These are phyloP conservation scores for Sussaba pulchella DNA, from an alignment of 2,888 invertebrate genomes.

Conservation along the genomic window DNA sequence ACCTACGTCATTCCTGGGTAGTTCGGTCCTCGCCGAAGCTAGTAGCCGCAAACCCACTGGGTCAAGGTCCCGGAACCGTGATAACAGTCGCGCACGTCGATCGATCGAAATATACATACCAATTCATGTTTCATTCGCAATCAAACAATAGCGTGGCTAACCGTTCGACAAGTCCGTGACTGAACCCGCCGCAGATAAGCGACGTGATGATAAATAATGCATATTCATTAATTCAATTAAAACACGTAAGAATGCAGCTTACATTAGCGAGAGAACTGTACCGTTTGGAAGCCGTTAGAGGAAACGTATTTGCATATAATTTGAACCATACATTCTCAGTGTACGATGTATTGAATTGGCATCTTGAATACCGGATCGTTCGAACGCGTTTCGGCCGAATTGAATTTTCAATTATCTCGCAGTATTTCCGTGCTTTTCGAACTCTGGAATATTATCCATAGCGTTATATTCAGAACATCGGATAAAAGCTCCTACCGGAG, in stretches of 20 bases:
- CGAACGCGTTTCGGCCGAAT: constrained; percentile 41
- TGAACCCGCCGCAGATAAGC: background rate
- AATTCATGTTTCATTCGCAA: constrained; percentile 14
- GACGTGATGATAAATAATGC: background rate
- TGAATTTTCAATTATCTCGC: constrained; percentile 54
- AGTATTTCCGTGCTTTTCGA: constrained; percentile 42
- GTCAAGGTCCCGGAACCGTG: constrained; percentile 21
- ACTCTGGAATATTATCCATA: constrained; percentile 23
- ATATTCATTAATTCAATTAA: too few relatives aligned
- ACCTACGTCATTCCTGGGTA: constrained; percentile 43
- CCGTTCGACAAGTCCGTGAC: background rate
- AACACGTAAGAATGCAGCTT: background rate
- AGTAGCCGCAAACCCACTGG: constrained; percentile 6
- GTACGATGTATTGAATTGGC: background rate
- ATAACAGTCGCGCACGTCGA: constrained; percentile 10
- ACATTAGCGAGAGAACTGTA: background rate
- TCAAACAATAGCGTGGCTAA: background rate
- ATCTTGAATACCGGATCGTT: constrained; percentile 17
- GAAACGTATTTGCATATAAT: background rate
- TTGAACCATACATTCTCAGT: background rate
- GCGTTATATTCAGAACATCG: constrained; percentile 26
- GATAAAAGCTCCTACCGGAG: constrained; percentile 14
- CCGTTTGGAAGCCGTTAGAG: background rate
- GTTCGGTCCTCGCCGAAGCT: constrained; percentile 7
- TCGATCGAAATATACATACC: constrained; percentile 13